Base-by-base conservation (phyloP, 1,140 invertebrate genomes). In the Aphelenchoides fujianensis region DNA sequence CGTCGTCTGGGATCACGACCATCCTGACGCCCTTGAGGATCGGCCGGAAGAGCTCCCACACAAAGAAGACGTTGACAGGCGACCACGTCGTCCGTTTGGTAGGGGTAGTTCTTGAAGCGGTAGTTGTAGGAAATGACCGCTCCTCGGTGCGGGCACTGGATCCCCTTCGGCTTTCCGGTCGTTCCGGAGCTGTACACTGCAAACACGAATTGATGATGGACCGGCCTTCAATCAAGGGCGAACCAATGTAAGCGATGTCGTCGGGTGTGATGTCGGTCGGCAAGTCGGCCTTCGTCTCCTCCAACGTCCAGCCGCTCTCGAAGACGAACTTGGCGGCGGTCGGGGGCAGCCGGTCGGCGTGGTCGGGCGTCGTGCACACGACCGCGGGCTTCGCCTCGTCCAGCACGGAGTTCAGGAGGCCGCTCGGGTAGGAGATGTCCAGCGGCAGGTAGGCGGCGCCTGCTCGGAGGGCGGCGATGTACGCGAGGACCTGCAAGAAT, bases 161-260 rank as follows among this genome's bases (percentile, higher is more conserved):
- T 86, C 5, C 86, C 88, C 85, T 88, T 88, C 12, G 88, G 88
- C 78, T 86, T 87, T 28, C 88, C 88, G n/a, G 88, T 88, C 3
- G 88, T 88, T 1, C 88, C 87, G 9, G 87, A 88, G 0, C 70
- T 75, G 34, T 81, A 79, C 32, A 78, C 5, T 5, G 5, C 28
- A 7, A 48, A 12, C 23, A 23, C 23, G 23, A 48, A 19, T 59
- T 5, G 7, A 5, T 5, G 55, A 32, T 59, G 7, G 28, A 5
- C 34, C 7, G 19, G 19, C 5, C 34, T 23, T 27, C 7, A 23
- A 19, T 19, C 5, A 5, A 59, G 1, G 86, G 86, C 70, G 86
- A 88, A 0, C 86, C 87, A 27, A 85, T 82, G 76, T 87, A 87
- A 3, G 87, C 87, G 48, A 88, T 75, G 79, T 86, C 86, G 73